phyloP scores from a whole-genome alignment of 2,113 vertebrate genomes.

The Oryctolagus cuniculus region mOryCun1.1 NC_091433.1:167074501-167075000 shows the following conservation, averaged over 20 bases:
- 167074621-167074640: neutral
- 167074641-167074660: neutral
- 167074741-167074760: neutral
- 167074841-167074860: neutral
- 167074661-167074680: neutral
- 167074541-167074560: neutral
- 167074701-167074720: constrained; percentile 43
- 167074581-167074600: neutral
- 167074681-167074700: constrained; percentile 14
- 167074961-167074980: neutral
- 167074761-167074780: neutral
- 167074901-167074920: neutral
- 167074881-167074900: neutral
- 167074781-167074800: constrained; percentile 2
- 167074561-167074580: neutral
- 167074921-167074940: neutral
- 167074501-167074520: neutral
- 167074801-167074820: neutral
- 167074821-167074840: neutral
- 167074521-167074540: neutral
- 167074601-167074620: neutral
- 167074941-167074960: neutral
- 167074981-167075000: neutral
- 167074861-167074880: neutral
- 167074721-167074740: neutral